phyloP scores from a whole-genome alignment of 2,888 invertebrate species.

The Sphinx pinastri region DNA sequence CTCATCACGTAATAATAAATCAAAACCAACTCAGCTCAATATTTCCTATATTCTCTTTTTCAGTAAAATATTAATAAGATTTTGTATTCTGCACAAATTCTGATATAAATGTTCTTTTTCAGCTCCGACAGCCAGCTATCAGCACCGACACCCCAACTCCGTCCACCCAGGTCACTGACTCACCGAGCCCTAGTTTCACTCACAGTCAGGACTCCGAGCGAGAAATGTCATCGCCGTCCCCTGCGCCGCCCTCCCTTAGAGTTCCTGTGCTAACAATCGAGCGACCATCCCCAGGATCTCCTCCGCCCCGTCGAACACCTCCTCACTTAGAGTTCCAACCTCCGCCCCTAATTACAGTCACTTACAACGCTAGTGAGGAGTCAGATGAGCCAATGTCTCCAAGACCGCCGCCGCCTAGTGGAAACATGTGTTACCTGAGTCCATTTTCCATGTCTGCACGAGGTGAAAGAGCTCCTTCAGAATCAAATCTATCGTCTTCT shows the following conservation, averaged over 20 bases:
- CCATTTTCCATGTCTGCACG: slow-evolving; percentile 90
- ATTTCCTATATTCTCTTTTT: slow-evolving; percentile 18
- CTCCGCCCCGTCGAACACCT: slow-evolving; percentile 85
- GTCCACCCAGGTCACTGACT: slow-evolving; percentile 75
- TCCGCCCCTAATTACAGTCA: slow-evolving; percentile 89
- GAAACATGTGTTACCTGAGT: slow-evolving; percentile 89
- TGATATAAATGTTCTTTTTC: slow-evolving; percentile 46
- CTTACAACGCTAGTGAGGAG: slow-evolving; percentile 90
- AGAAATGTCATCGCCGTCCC: slow-evolving; percentile 72
- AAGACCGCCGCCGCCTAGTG: slow-evolving; percentile 80
- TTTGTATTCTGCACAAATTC: too few relatives aligned
- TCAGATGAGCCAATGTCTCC: slow-evolving; percentile 89
- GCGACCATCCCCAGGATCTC: slow-evolving; percentile 87
- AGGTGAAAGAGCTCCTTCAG: slow-evolving; percentile 90
- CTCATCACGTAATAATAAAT: not conserved
- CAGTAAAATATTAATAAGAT: too few relatives aligned
- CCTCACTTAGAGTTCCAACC: slow-evolving; percentile 87
- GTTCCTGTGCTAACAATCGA: slow-evolving; percentile 87
- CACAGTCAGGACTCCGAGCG: slow-evolving; percentile 78
- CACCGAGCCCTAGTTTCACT: slow-evolving; percentile 75
- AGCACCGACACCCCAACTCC: slow-evolving; percentile 76
- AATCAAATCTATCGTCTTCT: slow-evolving; percentile 92
- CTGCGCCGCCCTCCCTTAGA: slow-evolving; percentile 78
- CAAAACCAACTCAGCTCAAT: not conserved
- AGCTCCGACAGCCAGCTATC: slow-evolving; percentile 81